Conservation (phyloP, 2,888 invertebrate genomes). For the Diachrysia chrysitis region DNA sequence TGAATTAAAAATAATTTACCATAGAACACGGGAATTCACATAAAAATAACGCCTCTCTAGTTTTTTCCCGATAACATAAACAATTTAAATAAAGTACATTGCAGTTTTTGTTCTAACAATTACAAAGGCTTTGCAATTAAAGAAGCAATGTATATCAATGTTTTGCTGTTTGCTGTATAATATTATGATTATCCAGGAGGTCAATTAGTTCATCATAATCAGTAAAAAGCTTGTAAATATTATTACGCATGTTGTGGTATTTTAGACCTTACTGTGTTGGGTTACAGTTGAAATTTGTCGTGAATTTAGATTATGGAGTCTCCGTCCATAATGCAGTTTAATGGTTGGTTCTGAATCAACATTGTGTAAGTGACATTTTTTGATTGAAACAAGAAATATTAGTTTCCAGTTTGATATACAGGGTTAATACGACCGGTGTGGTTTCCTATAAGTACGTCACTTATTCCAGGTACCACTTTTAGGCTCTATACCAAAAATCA, state of each 20-base stretch:
- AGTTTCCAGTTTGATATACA: too few species aligned
- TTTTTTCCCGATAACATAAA: background rate
- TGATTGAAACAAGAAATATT: background rate
- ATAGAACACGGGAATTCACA: slow-evolving; percentile 1
- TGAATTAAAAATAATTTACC: background rate
- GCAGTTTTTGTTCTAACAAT: background rate
- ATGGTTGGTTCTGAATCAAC: slow-evolving; percentile 12
- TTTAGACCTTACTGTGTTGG: slow-evolving; percentile 9
- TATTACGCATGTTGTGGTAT: slow-evolving; percentile 17
- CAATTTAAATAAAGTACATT: slow-evolving; percentile 9
- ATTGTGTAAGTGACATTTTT: slow-evolving; percentile 20
- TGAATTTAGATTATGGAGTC: slow-evolving; percentile 17
- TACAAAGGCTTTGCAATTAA: background rate
- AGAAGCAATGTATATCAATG: slow-evolving; percentile 13
- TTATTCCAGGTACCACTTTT: too few species aligned
- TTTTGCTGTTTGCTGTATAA: background rate
- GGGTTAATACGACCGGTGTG: too few species aligned
- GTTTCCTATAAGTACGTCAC: too few species aligned
- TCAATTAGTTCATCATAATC: slow-evolving; percentile 45
- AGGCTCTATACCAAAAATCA: too few species aligned
- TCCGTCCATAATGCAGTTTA: slow-evolving; percentile 43
- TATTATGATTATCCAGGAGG: slow-evolving; percentile 35
- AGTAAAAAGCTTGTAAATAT: slow-evolving; percentile 23
- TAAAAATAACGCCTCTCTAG: slow-evolving; percentile 5
- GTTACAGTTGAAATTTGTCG: slow-evolving; percentile 34